Percentiles rank a stretch among this genome's conserved stretches.
These are phyloP conservation scores for Eira barbara DNA, from an alignment of 2,113 vertebrate species.

Conservation along the genomic window DNA sequence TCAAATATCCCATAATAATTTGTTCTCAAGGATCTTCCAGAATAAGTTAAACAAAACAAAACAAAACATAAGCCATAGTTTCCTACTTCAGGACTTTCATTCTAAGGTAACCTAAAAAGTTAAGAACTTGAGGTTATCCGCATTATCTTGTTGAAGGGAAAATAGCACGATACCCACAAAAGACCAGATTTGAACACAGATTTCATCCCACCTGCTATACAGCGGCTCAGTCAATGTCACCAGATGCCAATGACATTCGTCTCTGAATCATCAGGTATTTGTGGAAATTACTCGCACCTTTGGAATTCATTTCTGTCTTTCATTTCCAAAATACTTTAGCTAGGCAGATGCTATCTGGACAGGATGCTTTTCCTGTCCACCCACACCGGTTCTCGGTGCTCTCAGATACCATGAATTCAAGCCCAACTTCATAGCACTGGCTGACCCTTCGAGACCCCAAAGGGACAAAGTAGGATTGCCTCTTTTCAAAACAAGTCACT, in stretches of 20 bases:
- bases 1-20: neutral
- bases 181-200: neutral
- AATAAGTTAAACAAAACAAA: neutral
- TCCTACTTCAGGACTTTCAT: neutral
- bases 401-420: neutral
- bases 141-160: neutral
- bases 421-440: neutral
- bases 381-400: neutral
- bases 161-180: neutral
- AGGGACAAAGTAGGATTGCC: neutral
- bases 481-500: neutral
- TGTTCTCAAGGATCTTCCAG: neutral
- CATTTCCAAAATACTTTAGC: neutral
- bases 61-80: neutral
- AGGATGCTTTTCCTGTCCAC: neutral
- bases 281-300: neutral
- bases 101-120: neutral
- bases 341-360: neutral
- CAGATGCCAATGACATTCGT: neutral
- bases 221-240: neutral
- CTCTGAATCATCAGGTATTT: too few species aligned
- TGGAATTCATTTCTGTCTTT: neutral
- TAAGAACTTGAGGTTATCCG: neutral
- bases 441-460: neutral
- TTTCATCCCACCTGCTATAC: neutral